Base-by-base conservation (phyloP, 2,888 invertebrate genomes). In the Sericinus montela region DNA sequence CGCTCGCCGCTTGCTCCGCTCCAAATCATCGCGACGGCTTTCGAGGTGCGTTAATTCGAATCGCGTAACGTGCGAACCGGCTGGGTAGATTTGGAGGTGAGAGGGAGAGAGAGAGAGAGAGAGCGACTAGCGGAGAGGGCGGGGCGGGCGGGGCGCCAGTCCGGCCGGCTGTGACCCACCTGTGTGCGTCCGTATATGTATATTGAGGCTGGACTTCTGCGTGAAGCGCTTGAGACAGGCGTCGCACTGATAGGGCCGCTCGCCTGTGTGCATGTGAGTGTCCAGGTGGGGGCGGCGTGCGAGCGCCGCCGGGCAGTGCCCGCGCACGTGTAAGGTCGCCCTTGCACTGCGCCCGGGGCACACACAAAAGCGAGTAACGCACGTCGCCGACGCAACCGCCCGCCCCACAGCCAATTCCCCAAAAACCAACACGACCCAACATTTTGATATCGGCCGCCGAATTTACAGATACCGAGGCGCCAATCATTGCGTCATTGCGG, bases 131-230 rank as follows among this genome's bases (percentile, higher is more conserved):
- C 71, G 67, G 64, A 62, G 60, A 58, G 72, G 68, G 35, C 28
- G 73, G 75, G 77, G 79, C 80, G 76, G 75, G 76, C 77, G 65
- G 72, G 75, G 77, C 80, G 80, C 78, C 81, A 80, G 83, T 83
- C 83, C 78, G 79, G 79, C 75, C 76, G 79, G 67, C 72, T 73
- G 75, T 69, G 92, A 89, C 89, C 87, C 87, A 90, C 90, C 90
- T 71, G 94, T 93, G 85, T 94, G 94, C 63, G 93, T 93, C 73
- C 94, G 89, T 85, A 93, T 94, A 88, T 94, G 94, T 69, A 94
- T 94, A 87, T 94, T 94, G 72, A 94, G 90, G 80, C 94, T 94
- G 77, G 94, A 94, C 86, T 94, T 94, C 88, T 94, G 94, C 67
- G 94, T 94, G 87, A 94, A 94, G 76, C 93, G 91, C 87, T 94